phyloP scores from a whole-genome alignment of 2,888 invertebrate genomes.

The Dryocosmus kuriphilus region DNA sequence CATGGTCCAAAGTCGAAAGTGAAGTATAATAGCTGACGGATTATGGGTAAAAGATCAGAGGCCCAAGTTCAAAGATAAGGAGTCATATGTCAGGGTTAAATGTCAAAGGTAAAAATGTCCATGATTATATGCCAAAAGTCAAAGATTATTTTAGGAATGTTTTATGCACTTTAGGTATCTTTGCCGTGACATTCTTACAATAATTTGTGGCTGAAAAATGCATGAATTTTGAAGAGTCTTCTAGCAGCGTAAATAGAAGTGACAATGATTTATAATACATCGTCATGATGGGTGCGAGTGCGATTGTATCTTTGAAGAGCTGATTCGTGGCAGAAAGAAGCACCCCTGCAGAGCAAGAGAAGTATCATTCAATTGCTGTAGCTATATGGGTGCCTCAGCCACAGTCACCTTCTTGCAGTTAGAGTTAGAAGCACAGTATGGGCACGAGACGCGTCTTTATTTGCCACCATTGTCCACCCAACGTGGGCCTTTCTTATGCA shows the following conservation, averaged over 20 bases:
- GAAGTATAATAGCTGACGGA: too few species aligned
- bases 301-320: slow-evolving; percentile 20
- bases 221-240: background rate
- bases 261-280: slow-evolving; percentile 3
- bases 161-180: too few species aligned
- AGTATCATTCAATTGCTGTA: slow-evolving; percentile 45
- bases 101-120: too few species aligned
- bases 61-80: too few species aligned
- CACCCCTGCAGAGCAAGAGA: slow-evolving; percentile 46
- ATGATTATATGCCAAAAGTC: too few species aligned
- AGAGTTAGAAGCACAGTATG: slow-evolving; percentile 45
- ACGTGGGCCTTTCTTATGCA: slow-evolving; percentile 48
- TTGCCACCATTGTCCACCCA: slow-evolving; percentile 58
- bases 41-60: too few species aligned
- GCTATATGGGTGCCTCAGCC: slow-evolving; percentile 44
- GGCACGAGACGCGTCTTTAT: slow-evolving; percentile 60
- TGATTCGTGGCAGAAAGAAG: slow-evolving; percentile 41
- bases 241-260: background rate
- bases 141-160: too few species aligned
- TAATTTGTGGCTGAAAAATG: background rate
- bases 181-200: background rate
- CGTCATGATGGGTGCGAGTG: slow-evolving; percentile 8
- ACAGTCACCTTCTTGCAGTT: slow-evolving; percentile 30
- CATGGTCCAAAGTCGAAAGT: too few species aligned
- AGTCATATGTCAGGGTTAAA: too few species aligned